These are phyloP conservation scores for Condylura cristata DNA, from an alignment of 2,113 vertebrate species.

Conservation along the genomic window DNA sequence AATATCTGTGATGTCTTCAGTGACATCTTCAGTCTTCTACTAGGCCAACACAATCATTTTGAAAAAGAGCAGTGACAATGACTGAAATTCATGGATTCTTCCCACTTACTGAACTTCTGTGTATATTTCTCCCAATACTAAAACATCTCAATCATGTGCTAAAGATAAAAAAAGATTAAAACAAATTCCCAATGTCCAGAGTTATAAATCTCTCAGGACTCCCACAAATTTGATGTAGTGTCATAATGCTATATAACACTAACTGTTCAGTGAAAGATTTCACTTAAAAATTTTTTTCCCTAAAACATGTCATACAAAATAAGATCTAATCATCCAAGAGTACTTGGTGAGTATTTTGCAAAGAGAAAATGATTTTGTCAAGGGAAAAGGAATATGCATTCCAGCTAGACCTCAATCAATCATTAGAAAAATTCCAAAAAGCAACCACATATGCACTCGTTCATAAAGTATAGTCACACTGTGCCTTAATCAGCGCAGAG, in stretches of 20 bases:
- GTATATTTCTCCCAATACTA: conserved; percentile 59
- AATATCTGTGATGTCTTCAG: conserved; percentile 84
- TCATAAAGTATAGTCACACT: conserved; percentile 65
- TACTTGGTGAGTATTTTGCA: conserved; percentile 51
- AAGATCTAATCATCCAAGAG: conserved; percentile 59
- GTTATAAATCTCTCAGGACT: neutral
- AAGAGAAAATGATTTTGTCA: conserved; percentile 62
- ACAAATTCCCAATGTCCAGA: neutral
- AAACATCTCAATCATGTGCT: conserved; percentile 8
- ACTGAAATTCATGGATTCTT: conserved; percentile 72
- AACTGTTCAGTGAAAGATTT: conserved; percentile 72
- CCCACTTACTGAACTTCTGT: conserved; percentile 60
- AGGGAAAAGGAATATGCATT: conserved; percentile 76
- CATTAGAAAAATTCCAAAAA: neutral
- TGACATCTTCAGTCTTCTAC: conserved; percentile 84
- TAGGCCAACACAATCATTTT: conserved; percentile 81
- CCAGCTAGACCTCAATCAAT: conserved; percentile 65
- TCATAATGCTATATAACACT: conserved; percentile 52
- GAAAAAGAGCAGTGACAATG: conserved; percentile 80
- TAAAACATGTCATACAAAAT: conserved; percentile 64
- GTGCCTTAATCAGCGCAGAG: conserved; percentile 79
- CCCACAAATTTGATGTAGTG: conserved; percentile 24
- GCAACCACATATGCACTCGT: conserved; percentile 61
- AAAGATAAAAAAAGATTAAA: conserved; percentile 33
- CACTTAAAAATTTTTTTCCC: conserved; percentile 39